A percentile compares a stretch with the other conserved stretches of the same genome.
phyloP scores from a whole-genome alignment of 2,888 invertebrate genomes.

The Hedychridium roseum region DNA sequence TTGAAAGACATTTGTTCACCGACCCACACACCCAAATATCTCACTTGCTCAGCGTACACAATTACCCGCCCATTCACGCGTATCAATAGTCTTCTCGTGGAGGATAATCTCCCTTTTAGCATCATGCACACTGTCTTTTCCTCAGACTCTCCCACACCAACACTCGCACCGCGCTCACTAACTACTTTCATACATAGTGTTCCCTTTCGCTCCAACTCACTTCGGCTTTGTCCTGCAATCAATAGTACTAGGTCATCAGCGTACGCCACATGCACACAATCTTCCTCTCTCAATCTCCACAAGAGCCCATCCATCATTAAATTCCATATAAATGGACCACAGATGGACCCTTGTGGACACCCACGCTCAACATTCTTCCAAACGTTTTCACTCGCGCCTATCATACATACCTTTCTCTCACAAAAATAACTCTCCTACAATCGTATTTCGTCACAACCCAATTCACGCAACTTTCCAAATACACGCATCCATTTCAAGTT shows the following conservation, averaged over 20 bases:
- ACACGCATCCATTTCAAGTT: neutral
- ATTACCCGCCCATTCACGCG: neutral
- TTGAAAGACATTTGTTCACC: neutral
- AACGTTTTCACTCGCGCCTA: neutral
- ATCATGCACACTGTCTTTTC: neutral
- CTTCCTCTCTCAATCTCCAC: neutral
- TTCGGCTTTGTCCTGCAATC: neutral
- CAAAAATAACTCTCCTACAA: neutral
- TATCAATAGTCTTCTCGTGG: neutral
- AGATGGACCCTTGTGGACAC: constrained; percentile 2
- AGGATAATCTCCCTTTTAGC: neutral
- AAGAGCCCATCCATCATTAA: neutral
- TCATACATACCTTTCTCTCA: neutral
- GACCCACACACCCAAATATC: neutral
- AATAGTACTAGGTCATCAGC: neutral
- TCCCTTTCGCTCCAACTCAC: neutral
- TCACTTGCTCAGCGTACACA: neutral
- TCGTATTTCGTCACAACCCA: neutral
- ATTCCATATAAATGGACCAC: constrained; percentile 1
- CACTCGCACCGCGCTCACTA: neutral
- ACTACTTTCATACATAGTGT: neutral
- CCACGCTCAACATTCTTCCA: neutral
- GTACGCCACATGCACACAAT: neutral
- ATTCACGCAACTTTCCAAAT: neutral
- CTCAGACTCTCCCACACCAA: neutral